Percentiles rank a stretch among this genome's conserved stretches.
Conservation (phyloP, 2,113 vertebrate species). For the Pseudolaguvia tuberculata region DNA sequence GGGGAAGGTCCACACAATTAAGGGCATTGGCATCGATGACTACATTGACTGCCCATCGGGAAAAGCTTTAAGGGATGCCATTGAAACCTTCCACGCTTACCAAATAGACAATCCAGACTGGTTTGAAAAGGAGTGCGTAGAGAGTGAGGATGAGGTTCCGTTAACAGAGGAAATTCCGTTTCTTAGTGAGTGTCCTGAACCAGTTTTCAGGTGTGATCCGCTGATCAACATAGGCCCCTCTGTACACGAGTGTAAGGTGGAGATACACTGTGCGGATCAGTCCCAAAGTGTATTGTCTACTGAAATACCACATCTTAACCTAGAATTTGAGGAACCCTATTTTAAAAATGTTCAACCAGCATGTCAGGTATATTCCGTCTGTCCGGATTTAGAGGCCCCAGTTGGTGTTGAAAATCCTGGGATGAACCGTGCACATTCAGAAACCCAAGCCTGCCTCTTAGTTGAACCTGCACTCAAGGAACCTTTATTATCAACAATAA, state of each 20-base stretch:
- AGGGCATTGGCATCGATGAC: conserved; percentile 72
- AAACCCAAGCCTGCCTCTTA: conserved; percentile 18
- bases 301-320: conserved; percentile 55
- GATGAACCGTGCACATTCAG: not conserved
- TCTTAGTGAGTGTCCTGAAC: conserved; percentile 15
- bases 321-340: not conserved
- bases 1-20: conserved; percentile 71
- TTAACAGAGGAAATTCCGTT: conserved; percentile 30
- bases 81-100: conserved; percentile 74
- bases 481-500: not conserved
- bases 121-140: conserved; percentile 78
- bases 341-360: conserved; percentile 42
- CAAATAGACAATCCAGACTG: conserved; percentile 78
- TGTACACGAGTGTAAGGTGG: conserved; percentile 43
- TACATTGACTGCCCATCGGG: conserved; percentile 75
- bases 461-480: conserved; percentile 51
- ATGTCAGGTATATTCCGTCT: not conserved
- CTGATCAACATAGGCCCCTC: conserved; percentile 56
- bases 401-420: conserved; percentile 16
- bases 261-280: conserved; percentile 22
- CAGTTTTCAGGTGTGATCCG: conserved; percentile 56
- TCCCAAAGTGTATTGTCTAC: conserved; percentile 38
- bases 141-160: conserved; percentile 56
- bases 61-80: conserved; percentile 69
- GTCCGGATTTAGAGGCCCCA: conserved; percentile 1